Evolutionary conservation across 35 echinoderm and acorn worm genomes (phyloP).

Genomic region (Patiria miniata): DNA sequence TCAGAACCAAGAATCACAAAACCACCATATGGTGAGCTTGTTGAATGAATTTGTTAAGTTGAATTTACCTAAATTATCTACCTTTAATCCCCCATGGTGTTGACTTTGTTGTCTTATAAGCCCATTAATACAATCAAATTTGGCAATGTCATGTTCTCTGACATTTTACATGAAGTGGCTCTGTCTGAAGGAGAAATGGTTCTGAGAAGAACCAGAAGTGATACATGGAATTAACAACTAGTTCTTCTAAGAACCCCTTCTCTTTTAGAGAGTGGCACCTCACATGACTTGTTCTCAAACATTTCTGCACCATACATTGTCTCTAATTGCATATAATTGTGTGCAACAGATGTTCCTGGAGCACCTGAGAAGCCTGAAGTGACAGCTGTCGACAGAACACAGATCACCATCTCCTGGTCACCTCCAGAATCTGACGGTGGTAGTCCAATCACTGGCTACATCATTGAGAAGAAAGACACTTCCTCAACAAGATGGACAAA

Average conservation of each 20-base stretch:
- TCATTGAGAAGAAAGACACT: constrained; percentile 75
- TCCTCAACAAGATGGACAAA: constrained; percentile 63
- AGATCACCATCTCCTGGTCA: constrained; percentile 76
- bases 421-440: constrained; percentile 83
- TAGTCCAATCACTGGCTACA: constrained; percentile 84
- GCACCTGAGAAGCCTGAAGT: constrained; percentile 65
- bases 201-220: no score
- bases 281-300: no score
- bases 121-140: not conserved
- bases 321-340: no score
- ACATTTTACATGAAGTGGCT: no score
- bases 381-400: constrained; percentile 46
- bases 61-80: not conserved
- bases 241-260: no score
- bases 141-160: no score
- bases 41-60: not conserved
- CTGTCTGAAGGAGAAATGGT: no score
- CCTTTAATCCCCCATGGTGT: not conserved
- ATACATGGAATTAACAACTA: no score
- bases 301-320: no score
- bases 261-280: no score
- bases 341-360: constrained; percentile 80
- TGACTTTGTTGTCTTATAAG: not conserved
- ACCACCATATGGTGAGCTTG: constrained; percentile 69
- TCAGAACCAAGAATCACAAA: constrained; percentile 60